Evolutionary conservation across 2,797 vertebrate species (phyloP), one percentile per base, ranked within the genome.

Genomic region (Ataeniobius toweri): DNA sequence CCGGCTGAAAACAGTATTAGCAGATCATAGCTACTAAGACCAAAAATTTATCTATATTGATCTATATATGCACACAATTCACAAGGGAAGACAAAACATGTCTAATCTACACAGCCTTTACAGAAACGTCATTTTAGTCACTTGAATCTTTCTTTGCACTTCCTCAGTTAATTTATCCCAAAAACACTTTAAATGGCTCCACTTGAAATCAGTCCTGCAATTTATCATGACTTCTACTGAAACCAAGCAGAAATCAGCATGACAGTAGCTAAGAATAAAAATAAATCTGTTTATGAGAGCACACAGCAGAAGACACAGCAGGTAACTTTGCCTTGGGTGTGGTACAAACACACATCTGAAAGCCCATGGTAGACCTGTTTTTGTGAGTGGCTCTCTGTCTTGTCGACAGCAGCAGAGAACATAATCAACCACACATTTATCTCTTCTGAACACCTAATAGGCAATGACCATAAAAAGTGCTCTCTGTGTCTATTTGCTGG

Each of bases 331-430:
- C 69, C 56, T 61, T 55, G 31, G 83, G 78, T 78, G 79, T 83
- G 80, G 83, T 69, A 10, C 80, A 65, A 0, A 63, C 48, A 50
- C 75, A 69, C 31, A 80, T 74, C 78, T 88, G 87, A 91, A 87
- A 90, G 83, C 77, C 69, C 69, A 50, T 70, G 59, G 77, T 77
- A 58, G 78, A 82, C 73, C 79, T 74, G 70, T 53, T 77, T 71
- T 75, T 85, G 86, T 79, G 39, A 80, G 82, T 80, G 48, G 81
- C 69, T 74, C 76, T 92, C 69, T 24, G 71, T 91, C 84, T 82
- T 82, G 75, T 58, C 80, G 80, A 82, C 82, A 85, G 58, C 68
- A 58, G 70, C 65, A 80, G 51, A 86, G 80, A 87, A 79, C 68
- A 79, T 78, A 36, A 89, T 81, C 75, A 79, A 80, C 70, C 79